A percentile compares a stretch with the other conserved stretches of the same genome.
Conservation (phyloP, 1,140 invertebrate genomes). For the Aleiodes sp. region DNA sequence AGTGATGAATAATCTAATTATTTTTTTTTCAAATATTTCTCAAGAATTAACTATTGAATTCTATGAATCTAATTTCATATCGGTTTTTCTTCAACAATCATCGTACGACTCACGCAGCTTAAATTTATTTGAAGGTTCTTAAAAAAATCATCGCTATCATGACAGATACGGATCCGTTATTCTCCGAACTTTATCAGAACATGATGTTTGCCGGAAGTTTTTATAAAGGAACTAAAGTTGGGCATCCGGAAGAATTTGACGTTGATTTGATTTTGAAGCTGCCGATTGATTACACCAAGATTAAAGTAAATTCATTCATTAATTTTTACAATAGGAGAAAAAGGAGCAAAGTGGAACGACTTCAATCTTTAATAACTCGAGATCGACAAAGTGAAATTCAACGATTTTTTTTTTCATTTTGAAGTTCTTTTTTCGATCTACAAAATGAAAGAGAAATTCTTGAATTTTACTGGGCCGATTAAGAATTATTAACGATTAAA, state of each 20-base stretch:
- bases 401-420: no score
- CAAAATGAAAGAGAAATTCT: no score
- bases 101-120: no score
- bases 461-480: no score
- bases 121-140: slow-evolving; percentile 36
- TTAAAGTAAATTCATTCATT: slow-evolving; percentile 47
- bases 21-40: no score
- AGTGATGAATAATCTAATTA: no score
- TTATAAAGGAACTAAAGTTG: slow-evolving; percentile 66
- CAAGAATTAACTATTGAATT: not conserved
- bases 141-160: slow-evolving; percentile 38
- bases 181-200: slow-evolving; percentile 45
- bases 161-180: slow-evolving; percentile 49
- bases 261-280: slow-evolving; percentile 65
- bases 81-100: slow-evolving; percentile 1
- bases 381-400: no score
- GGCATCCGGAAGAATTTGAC: slow-evolving; percentile 68
- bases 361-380: no score
- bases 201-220: slow-evolving; percentile 67
- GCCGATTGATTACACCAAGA: slow-evolving; percentile 54
- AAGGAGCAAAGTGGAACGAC: no score
- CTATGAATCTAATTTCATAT: not conserved
- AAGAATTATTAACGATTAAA: no score
- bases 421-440: no score
- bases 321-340: not conserved